Conservation (phyloP, 1,140 invertebrate species). For the Cydia strobilella region DNA sequence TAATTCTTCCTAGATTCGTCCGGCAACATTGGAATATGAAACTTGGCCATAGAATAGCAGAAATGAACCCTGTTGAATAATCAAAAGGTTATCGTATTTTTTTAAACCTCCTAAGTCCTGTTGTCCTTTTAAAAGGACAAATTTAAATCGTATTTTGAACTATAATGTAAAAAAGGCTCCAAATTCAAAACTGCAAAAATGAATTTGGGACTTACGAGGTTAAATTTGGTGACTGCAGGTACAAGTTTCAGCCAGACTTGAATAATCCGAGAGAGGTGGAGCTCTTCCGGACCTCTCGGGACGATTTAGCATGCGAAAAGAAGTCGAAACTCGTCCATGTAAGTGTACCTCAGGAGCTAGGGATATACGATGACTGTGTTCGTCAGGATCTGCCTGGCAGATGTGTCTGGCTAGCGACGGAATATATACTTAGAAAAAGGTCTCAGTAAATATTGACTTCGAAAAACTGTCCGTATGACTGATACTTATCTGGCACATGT, state of each 20-base stretch:
- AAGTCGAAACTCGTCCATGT: not conserved
- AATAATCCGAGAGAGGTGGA: not conserved
- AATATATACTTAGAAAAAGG: no score
- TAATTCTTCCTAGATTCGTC: not conserved
- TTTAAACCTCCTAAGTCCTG: not conserved
- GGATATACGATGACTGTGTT: no score
- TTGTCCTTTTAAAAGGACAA: not conserved
- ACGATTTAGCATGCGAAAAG: not conserved
- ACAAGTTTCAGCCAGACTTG: constrained; percentile 4
- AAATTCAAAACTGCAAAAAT: not conserved
- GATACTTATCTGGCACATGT: no score
- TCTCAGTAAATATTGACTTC: no score
- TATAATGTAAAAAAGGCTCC: not conserved
- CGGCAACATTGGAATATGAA: not conserved
- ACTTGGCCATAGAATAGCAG: not conserved
- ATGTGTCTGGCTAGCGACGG: no score
- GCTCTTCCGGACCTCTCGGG: not conserved
- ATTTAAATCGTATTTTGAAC: not conserved
- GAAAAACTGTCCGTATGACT: no score
- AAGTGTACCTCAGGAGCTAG: not conserved
- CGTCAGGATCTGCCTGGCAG: no score
- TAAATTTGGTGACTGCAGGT: not conserved
- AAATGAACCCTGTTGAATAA: not conserved
- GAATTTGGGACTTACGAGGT: not conserved
- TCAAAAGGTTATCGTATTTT: not conserved